Evolutionary conservation across 2,888 invertebrate genomes (phyloP).

Genomic region (Cerastis leucographa): DNA sequence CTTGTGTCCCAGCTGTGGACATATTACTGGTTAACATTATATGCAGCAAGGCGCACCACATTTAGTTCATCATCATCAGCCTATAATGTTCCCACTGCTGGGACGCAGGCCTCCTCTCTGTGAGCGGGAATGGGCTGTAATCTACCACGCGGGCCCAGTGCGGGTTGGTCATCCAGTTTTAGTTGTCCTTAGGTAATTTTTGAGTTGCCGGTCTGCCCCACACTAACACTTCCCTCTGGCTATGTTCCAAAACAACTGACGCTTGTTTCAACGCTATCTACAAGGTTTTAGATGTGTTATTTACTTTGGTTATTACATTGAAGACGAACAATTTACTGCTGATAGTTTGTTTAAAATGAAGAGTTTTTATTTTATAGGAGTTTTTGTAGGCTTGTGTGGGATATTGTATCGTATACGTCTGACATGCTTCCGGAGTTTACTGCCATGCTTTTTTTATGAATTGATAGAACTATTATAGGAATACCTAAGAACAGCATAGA

Average conservation of each 20-base stretch:
- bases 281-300: constrained; percentile 64
- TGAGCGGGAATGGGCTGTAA: too few species aligned
- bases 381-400: neutral
- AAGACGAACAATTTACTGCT: constrained; percentile 24
- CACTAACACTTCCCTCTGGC: constrained; percentile 60
- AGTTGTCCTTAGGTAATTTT: neutral
- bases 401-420: neutral
- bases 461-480: neutral
- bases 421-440: neutral
- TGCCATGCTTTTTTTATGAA: constrained; percentile 2
- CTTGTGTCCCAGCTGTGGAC: neutral
- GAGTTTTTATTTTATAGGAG: constrained; percentile 1
- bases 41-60: too few species aligned
- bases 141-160: too few species aligned
- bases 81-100: too few species aligned
- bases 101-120: too few species aligned
- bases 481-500: neutral
- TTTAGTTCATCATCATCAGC: too few species aligned
- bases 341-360: constrained; percentile 19
- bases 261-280: constrained; percentile 61
- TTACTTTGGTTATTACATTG: constrained; percentile 56
- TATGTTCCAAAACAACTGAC: constrained; percentile 67
- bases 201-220: constrained; percentile 47
- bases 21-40: neutral
- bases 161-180: too few species aligned